Evolutionary conservation across 30 jellyfish, hydroid and myxozoan genomes (phyloP), one percentile per base, ranked within the genome.

Genomic region (Cassiopea xamachana): DNA sequence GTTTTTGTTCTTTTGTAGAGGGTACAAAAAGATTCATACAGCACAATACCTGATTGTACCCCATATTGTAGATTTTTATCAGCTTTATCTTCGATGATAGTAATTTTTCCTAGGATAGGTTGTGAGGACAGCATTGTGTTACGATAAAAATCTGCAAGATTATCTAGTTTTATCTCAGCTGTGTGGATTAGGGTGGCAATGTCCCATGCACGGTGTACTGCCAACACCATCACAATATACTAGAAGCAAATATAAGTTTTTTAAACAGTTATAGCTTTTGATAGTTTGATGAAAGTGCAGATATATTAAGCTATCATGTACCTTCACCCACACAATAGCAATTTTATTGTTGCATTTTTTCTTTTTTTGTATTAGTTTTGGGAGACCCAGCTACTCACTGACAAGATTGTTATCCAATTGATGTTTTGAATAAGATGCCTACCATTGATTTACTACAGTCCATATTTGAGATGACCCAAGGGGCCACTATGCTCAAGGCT

Each of bases 401-500:
- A 5, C 43, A 17, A 64, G 19, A 64, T 9, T 9, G 2, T 64
- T 2, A 2, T 9, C 27, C 19, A 64, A 27, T 17, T 17, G 15
- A 14, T 9, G 6, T 17, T 17, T 64, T 2, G 74, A 64, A 5
- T 58, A 92, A 13, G 15, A 86, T 92, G 98, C 98, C 98, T 61
- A 92, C 95, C 76, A 68, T 61, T 5, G 98, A 92, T 75, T 92
- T 86, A 43, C 70, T 86, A 19, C 55, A 80, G 60, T 93, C 98
- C 15, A 80, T 92, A 1, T 92, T 55, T 73, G 93, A 90, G 47
- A 88, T 96, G 94, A 89, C 96, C 77, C 90, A 83, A 80, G 99
- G 99, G 61, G 67, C 99, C 7, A 92, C 97, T 43, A 90, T 96
- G 98, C 85, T 96, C 77, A 96, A 96, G 60, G 99, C 99, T 92